A percentile compares a stretch with the other conserved stretches of the same genome.
These are phyloP conservation scores for Amphimallon solstitiale DNA, from an alignment of 2,888 invertebrate genomes.

Conservation along the genomic window DNA sequence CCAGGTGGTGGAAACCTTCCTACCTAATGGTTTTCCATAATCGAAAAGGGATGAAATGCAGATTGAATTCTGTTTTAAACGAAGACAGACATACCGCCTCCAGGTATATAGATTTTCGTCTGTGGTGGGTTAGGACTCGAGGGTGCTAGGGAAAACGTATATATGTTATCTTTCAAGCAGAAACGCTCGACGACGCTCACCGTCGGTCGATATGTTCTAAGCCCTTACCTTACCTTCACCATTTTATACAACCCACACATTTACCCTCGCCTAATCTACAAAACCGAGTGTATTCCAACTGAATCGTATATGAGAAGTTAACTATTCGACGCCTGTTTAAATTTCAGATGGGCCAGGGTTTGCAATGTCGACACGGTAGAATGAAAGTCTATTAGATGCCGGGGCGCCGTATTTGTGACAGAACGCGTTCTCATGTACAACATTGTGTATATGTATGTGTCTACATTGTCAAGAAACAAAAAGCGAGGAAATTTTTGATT, in stretches of 20 bases:
- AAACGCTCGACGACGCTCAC: too few species aligned
- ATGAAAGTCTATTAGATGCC: slow-evolving; percentile 4
- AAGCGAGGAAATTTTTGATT: slow-evolving; percentile 21
- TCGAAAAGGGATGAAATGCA: slow-evolving; percentile 18
- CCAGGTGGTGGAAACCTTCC: background rate
- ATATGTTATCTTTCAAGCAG: too few species aligned
- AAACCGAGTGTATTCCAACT: background rate
- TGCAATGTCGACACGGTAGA: background rate
- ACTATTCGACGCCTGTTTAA: background rate
- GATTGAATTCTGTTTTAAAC: background rate
- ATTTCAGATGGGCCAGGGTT: background rate
- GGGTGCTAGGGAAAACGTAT: too few species aligned
- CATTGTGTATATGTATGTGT: too few species aligned
- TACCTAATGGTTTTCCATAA: slow-evolving; percentile 6
- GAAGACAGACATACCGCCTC: background rate
- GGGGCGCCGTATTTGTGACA: background rate
- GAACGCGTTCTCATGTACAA: too few species aligned
- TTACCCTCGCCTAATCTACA: background rate
- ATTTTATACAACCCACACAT: background rate
- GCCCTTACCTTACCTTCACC: background rate
- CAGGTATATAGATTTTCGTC: too few species aligned
- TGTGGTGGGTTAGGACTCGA: background rate
- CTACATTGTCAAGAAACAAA: background rate
- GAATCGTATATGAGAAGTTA: background rate
- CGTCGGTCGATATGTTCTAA: too few species aligned